phyloP scores from a whole-genome alignment of 1,140 invertebrate species.

The Orchesella cincta region DNA sequence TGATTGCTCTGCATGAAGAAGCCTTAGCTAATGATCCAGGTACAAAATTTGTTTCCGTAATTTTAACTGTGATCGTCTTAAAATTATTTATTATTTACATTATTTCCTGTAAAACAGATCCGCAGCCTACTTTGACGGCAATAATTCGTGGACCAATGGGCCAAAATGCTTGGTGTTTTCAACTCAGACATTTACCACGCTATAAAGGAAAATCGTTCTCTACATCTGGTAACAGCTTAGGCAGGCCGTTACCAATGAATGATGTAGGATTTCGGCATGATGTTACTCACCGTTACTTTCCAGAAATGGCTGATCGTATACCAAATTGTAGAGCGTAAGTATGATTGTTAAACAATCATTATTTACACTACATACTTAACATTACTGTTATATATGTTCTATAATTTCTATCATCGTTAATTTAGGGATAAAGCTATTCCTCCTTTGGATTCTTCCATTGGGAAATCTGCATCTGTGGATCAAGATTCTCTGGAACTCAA shows the following conservation, averaged over 20 bases:
- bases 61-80: not conserved
- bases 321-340: conserved; percentile 77
- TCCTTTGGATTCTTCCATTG: conserved; percentile 70
- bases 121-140: conserved; percentile 68
- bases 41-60: conserved; percentile 39
- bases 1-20: conserved; percentile 87
- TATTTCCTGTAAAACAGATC: conserved; percentile 54
- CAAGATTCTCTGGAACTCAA: conserved; percentile 61
- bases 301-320: conserved; percentile 78
- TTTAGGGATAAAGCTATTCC: conserved; percentile 80
- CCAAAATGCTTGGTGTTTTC: conserved; percentile 90
- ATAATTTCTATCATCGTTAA: not conserved
- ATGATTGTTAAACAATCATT: too few species aligned
- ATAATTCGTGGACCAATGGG: conserved; percentile 89
- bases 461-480: conserved; percentile 53
- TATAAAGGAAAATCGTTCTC: conserved; percentile 61
- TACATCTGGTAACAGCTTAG: conserved; percentile 70
- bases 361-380: conserved; percentile 34
- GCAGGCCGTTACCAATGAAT: conserved; percentile 74
- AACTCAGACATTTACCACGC: conserved; percentile 77
- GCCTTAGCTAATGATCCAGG: conserved; percentile 70
- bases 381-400: conserved; percentile 25
- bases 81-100: not conserved
- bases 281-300: conserved; percentile 68
- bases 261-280: conserved; percentile 63